These are phyloP conservation scores for Tiliqua scincoides DNA, from an alignment of 2,113 vertebrate species.

Conservation along the genomic window DNA sequence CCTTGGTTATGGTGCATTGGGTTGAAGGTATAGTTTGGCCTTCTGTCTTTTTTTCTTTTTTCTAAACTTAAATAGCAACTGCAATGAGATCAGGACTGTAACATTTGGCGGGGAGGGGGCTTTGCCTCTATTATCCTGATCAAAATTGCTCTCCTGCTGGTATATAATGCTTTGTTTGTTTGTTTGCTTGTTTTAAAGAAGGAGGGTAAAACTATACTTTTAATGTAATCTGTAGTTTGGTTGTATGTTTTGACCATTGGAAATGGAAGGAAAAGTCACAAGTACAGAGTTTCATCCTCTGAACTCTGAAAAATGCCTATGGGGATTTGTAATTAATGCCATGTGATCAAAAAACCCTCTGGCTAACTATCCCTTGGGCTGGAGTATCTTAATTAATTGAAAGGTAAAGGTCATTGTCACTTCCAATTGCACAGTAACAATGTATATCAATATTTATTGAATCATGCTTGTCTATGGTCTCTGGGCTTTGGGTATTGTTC, in stretches of 20 bases:
- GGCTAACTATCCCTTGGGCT: slow-evolving; percentile 5
- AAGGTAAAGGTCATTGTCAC: slow-evolving; percentile 55
- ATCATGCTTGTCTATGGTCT: slow-evolving; percentile 48
- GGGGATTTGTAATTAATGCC: slow-evolving; percentile 16
- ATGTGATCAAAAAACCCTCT: not conserved
- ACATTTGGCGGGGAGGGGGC: too few relatives aligned
- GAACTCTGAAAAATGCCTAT: not conserved
- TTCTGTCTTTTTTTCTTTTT: too few relatives aligned
- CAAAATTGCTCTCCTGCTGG: too few relatives aligned
- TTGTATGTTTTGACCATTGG: not conserved
- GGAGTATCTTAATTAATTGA: slow-evolving; percentile 53
- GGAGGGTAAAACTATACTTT: too few relatives aligned
- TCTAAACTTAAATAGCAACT: too few relatives aligned
- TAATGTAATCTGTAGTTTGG: too few relatives aligned
- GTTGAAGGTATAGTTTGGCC: too few relatives aligned
- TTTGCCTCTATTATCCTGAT: too few relatives aligned
- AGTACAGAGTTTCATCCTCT: not conserved
- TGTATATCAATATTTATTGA: slow-evolving; percentile 52
- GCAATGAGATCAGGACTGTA: too few relatives aligned
- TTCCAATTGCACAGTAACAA: slow-evolving; percentile 36
- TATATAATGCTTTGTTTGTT: too few relatives aligned
- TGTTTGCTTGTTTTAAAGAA: too few relatives aligned
- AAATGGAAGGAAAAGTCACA: not conserved
- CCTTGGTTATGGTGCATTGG: not conserved
- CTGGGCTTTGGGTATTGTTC: not conserved